Base-by-base conservation (phyloP, 2,797 vertebrate species). In the Hippocampus kuda region DNA sequence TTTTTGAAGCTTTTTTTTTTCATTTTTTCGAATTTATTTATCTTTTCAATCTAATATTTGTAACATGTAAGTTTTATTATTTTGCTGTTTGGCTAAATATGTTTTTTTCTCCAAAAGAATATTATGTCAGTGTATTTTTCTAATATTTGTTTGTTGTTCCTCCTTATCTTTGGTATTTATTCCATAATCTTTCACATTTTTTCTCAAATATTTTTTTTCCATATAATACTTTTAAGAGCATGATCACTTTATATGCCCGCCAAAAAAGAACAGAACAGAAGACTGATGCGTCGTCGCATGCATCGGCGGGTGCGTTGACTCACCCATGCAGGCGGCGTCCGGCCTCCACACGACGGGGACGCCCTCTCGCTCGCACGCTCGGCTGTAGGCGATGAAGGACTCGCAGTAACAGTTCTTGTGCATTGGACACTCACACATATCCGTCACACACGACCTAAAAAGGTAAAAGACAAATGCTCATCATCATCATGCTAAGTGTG, bases 401-500 rank as follows among this genome's bases (percentile, higher is more conserved):
- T 99, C 97, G 0, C 97, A 99, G 89, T 94, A 98, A 81, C 97
- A 99, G 88, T 98, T 98, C 80, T 95, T 99, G 85, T 99, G 96
- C 70, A 94, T 85, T 0, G 97, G 97, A 74, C 97, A 99, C 79
- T 99, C 96, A 0, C 97, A 99, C 97, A 99, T 99, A 81, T 99
- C 97, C 20, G 96, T 99, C 77, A 99, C 92, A 63, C 97, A 99
- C 9, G 97, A 99, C 89, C 97, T 99, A 16, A 27, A 76, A 13
- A 64, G 38, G 24, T 60, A 57, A n/a, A n/a, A 22, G 16, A 10
- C n/a, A 26, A 26, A 42, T 4, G n/a, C 4, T 56, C 54, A 56
- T n/a, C 54, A 24, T 56, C 24, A 26, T 56, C 11, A 56, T 26
- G n/a, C 26, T 56, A 2, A 27, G 16, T 49, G 5, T 4, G 16